Conservation (phyloP, 2,888 invertebrate species). For the Fragum sueziense region DNA sequence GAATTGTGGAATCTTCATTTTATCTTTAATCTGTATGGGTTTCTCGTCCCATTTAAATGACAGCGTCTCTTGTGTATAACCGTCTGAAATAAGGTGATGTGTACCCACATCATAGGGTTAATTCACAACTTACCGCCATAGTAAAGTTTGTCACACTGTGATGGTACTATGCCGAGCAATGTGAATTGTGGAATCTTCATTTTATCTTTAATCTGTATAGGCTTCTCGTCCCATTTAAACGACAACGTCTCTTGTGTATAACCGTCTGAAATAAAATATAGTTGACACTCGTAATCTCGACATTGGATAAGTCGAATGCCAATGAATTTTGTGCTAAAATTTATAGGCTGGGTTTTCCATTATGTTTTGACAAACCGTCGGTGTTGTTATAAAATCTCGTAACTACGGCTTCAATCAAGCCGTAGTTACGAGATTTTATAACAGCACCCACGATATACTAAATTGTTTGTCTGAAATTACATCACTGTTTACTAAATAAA, state of each 20-base stretch:
- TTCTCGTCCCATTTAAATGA: conserved; percentile 61
- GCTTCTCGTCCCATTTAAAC: conserved; percentile 61
- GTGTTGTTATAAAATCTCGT: too few relatives aligned
- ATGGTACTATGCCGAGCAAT: conserved; percentile 30
- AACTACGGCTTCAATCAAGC: too few relatives aligned
- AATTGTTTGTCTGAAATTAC: too few relatives aligned
- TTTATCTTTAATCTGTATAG: conserved; percentile 46
- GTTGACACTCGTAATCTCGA: too few relatives aligned
- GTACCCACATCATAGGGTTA: too few relatives aligned
- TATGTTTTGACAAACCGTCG: too few relatives aligned
- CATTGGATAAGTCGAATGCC: too few relatives aligned
- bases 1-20: conserved; percentile 67
- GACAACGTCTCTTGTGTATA: conserved; percentile 66
- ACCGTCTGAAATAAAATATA: conserved; percentile 62
- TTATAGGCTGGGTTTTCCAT: too few relatives aligned
- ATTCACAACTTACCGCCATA: background rate
- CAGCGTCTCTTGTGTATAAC: conserved; percentile 67
- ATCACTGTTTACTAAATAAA: too few relatives aligned
- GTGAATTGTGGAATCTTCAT: conserved; percentile 67
- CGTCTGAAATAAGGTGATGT: conserved; percentile 53
- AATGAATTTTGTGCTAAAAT: too few relatives aligned
- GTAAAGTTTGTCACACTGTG: conserved; percentile 25
- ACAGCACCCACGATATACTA: too few relatives aligned
- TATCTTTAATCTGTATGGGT: conserved; percentile 48
- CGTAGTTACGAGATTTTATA: too few relatives aligned